These are phyloP conservation scores for Uropetala carovei DNA, from an alignment of 2,888 invertebrate genomes.

Conservation along the genomic window DNA sequence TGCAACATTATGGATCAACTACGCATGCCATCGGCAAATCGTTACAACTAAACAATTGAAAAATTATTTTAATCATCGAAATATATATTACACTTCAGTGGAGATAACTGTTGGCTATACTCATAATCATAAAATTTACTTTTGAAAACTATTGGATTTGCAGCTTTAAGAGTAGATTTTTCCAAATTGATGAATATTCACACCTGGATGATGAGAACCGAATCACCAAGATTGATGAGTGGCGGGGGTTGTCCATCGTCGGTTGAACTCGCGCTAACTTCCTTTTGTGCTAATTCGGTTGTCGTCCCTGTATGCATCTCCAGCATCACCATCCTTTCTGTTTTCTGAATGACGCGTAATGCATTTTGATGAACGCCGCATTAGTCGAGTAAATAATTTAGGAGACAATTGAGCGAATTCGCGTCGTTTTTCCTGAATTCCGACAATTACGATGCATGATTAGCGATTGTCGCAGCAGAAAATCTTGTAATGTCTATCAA, in stretches of 20 bases:
- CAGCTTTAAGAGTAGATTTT: background rate
- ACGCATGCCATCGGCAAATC: too few species aligned
- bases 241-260: background rate
- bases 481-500: too few species aligned
- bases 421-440: background rate
- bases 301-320: background rate
- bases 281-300: background rate
- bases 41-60: too few species aligned
- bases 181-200: background rate
- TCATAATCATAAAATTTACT: too few species aligned
- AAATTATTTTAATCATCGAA: too few species aligned
- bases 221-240: background rate
- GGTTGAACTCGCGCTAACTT: background rate
- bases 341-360: background rate
- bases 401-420: background rate
- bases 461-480: background rate
- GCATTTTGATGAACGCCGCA: slow-evolving; percentile 11
- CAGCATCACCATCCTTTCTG: background rate
- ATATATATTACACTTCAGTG: too few species aligned
- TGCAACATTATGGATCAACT: too few species aligned
- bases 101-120: too few species aligned
- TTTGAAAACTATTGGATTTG: too few species aligned
- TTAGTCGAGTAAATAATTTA: slow-evolving; percentile 11
- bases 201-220: background rate
- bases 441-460: too few species aligned